phyloP scores from a whole-genome alignment of 2,888 invertebrate species.

The Agonopterix alstromeriana region DNA sequence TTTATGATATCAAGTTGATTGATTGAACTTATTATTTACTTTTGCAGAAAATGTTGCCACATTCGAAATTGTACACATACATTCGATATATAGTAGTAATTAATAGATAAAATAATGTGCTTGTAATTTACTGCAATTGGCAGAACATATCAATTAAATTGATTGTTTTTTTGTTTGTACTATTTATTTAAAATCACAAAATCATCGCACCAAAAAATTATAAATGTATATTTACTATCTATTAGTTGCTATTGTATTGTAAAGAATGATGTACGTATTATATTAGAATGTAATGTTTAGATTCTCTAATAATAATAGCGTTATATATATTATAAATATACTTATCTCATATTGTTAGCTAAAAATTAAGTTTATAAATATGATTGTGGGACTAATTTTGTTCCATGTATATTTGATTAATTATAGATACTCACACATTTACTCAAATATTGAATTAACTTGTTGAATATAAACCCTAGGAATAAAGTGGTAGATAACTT shows the following conservation, averaged over 20 bases:
- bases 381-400: conserved; percentile 46
- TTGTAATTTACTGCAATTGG: neutral
- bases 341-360: conserved; percentile 65
- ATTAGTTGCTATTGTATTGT: conserved; percentile 29
- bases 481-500: too few relatives aligned
- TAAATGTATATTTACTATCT: conserved; percentile 9
- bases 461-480: too few relatives aligned
- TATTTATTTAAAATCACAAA: neutral
- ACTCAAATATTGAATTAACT: too few relatives aligned
- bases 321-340: conserved; percentile 49
- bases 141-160: conserved; percentile 12
- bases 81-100: conserved; percentile 20
- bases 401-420: conserved; percentile 16
- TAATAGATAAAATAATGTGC: conserved; percentile 7
- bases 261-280: conserved; percentile 18
- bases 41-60: conserved; percentile 24
- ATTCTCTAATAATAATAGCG: conserved; percentile 55
- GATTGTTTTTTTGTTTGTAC: conserved; percentile 2
- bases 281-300: conserved; percentile 51
- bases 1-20: too few relatives aligned
- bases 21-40: conserved; percentile 15
- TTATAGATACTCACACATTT: too few relatives aligned
- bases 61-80: conserved; percentile 18
- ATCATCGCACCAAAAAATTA: neutral
- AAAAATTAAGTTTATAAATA: conserved; percentile 47